phyloP scores from a whole-genome alignment of 2,888 invertebrate species.

The Hedychridium roseum region DNA sequence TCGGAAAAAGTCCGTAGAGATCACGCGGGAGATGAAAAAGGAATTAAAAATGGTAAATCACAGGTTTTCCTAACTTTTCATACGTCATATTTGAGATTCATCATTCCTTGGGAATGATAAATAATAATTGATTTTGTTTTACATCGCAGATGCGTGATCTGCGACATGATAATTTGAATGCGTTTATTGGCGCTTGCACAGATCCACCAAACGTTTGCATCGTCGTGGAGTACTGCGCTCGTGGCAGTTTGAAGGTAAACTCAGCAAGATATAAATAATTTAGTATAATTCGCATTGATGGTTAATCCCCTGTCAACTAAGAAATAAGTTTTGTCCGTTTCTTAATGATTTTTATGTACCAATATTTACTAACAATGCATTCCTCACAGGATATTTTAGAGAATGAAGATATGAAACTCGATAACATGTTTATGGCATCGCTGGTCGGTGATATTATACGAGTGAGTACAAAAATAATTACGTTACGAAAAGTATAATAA shows the following conservation, averaged over 20 bases:
- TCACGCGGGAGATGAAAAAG: conserved; percentile 89
- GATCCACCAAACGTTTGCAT: conserved; percentile 91
- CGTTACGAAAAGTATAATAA: too few species aligned
- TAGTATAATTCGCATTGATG: too few species aligned
- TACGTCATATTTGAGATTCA: too few species aligned
- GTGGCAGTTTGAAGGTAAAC: conserved; percentile 87
- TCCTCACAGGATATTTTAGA: conserved; percentile 83
- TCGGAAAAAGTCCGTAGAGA: conserved; percentile 85
- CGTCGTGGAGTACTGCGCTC: conserved; percentile 86
- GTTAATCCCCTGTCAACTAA: too few species aligned
- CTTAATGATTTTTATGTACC: too few species aligned
- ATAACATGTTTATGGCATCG: conserved; percentile 96
- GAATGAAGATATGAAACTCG: conserved; percentile 94
- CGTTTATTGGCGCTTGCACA: conserved; percentile 91
- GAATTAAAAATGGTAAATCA: conserved; percentile 82
- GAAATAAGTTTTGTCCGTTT: too few species aligned
- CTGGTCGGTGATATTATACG: conserved; percentile 93
- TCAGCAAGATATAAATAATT: not conserved
- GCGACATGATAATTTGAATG: conserved; percentile 90
- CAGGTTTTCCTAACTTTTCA: conserved; percentile 8
- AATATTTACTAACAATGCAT: not conserved
- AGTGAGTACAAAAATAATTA: conserved; percentile 73
- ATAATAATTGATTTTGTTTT: too few species aligned
- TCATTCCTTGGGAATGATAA: too few species aligned
- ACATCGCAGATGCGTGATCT: conserved; percentile 81